phyloP scores from a whole-genome alignment of 64 coral and sea anemone species.

The Stichodactyla helianthus region DNA sequence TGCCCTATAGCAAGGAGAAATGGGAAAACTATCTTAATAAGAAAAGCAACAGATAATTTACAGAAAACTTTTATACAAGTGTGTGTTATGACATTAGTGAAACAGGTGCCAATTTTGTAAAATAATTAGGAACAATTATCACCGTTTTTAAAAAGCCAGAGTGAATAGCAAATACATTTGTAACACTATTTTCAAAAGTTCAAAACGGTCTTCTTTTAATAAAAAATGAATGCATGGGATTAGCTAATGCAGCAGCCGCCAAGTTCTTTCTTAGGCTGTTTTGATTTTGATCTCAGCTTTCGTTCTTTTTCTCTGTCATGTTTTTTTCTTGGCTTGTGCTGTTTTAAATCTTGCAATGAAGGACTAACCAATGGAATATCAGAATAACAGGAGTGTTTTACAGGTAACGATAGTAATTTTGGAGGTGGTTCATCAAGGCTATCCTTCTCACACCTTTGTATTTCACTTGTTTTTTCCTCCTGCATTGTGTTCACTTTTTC shows the following conservation, averaged over 20 bases:
- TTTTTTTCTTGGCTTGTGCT: background rate
- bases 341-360: background rate
- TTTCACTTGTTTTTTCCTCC: constrained; percentile 21
- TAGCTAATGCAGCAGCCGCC: background rate
- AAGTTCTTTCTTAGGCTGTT: background rate
- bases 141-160: too few relatives aligned
- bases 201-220: background rate
- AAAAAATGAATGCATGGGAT: background rate
- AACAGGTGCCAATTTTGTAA: too few relatives aligned
- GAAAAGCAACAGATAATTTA: background rate
- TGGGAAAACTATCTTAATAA: background rate
- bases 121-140: too few relatives aligned
- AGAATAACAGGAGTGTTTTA: background rate
- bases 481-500: constrained; percentile 67
- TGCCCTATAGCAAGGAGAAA: background rate
- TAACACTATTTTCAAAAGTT: background rate
- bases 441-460: constrained; percentile 65
- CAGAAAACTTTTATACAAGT: too few relatives aligned
- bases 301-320: background rate
- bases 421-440: constrained; percentile 67
- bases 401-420: constrained; percentile 16
- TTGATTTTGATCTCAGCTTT: background rate
- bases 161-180: too few relatives aligned
- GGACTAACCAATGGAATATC: background rate
- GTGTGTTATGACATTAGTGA: too few relatives aligned